Evolutionary conservation across 2,113 vertebrate genomes (phyloP).

Genomic region (Sander vitreus): DNA sequence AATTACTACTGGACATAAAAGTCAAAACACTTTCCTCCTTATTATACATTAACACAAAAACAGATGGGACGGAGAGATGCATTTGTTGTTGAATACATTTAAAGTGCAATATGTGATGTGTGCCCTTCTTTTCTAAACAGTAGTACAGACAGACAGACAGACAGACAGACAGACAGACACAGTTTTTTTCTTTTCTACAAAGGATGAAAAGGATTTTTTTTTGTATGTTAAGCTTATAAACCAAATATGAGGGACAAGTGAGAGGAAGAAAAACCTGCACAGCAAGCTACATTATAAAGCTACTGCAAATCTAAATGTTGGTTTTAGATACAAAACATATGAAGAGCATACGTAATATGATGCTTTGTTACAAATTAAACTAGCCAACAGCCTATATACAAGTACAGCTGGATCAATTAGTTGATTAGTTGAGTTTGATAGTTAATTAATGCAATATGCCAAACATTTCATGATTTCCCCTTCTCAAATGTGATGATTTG

Average conservation of each 20-base stretch:
- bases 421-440: too few relatives aligned
- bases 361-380: background rate
- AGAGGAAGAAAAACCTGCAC: background rate
- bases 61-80: too few relatives aligned
- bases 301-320: background rate
- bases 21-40: background rate
- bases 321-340: background rate
- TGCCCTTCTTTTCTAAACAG: background rate
- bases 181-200: slow-evolving; percentile 42
- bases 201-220: slow-evolving; percentile 36
- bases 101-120: background rate
- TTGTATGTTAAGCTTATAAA: slow-evolving; percentile 16
- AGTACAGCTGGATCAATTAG: too few relatives aligned
- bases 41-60: background rate
- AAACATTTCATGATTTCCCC: too few relatives aligned
- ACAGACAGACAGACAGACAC: background rate
- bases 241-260: slow-evolving; percentile 22
- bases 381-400: background rate
- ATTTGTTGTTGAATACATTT: background rate
- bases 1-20: background rate
- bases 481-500: too few relatives aligned
- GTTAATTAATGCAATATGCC: too few relatives aligned
- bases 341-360: too few relatives aligned
- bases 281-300: background rate
- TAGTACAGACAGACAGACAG: background rate